Evolutionary conservation across 2,797 vertebrate species (phyloP), one percentile per base, ranked within the genome.

Genomic region (Oreochromis mossambicus): DNA sequence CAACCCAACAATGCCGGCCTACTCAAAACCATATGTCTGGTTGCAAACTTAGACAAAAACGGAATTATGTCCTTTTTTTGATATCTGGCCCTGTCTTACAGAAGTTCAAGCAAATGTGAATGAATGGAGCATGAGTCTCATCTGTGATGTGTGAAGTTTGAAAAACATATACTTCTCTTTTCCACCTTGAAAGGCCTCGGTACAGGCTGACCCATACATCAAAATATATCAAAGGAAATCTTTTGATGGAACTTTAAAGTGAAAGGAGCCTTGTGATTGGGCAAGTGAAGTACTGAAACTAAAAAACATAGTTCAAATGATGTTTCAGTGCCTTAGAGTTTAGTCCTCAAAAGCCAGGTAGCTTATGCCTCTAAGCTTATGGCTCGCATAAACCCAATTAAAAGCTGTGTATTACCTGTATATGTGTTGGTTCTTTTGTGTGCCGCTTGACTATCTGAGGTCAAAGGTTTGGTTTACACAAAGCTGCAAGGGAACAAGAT

Each of bases 171-270:
- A 90, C 79, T 90, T 94, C 87, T 92, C 91, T 92, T 93, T 91
- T 91, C 91, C 90, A 92, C 91, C 90, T 94, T 94, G 92, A 95
- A 93, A 94, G 91, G 87, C 89, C 87, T 36, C 11, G 90, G 81
- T 85, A 87, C 91, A 88, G 82, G 77, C 90, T 91, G 92, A 93
- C 91, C 92, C 92, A 91, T 91, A 90, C 92, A 92, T 94, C 91
- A 91, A 83, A 92, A 90, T 90, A 83, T 92, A 93, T 94, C 91
- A 93, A 95, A 95, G 92, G 87, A 84, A 92, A 79, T 73, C 90
- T 92, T 95, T 94, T 94, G 93, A 95, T 92, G 83, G 92, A 93
- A 93, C 90, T 94, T 93, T 90, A 93, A 95, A 94, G 94, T 92
- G 89, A 92, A 90, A 85, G 92, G 80, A 91, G 91, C 75, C 32